Base-by-base conservation (phyloP, 2,888 invertebrate genomes). In the Smittia aterrima region DNA sequence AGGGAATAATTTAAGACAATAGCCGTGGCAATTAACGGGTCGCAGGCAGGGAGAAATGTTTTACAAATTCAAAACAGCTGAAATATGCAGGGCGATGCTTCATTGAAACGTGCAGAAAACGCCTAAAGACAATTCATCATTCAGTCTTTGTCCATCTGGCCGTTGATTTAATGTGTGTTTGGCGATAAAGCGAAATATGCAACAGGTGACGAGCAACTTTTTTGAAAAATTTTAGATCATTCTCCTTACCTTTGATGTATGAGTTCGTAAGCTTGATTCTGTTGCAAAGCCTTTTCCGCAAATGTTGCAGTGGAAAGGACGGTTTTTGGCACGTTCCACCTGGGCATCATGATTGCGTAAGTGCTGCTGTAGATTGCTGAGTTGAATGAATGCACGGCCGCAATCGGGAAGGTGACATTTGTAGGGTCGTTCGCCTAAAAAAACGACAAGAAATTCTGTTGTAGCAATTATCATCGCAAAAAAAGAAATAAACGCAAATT, bases 271-370 rank as follows among this genome's bases (percentile, higher is more conserved):
- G 82, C 95, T 96, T 83, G 95, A 95, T 82, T 97, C 96, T 64
- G 96, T 96, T 75, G 96, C 96, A 82, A 97, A 97, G 62, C 96
- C 95, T 81, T 97, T 95, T 75, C 96, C 96, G 84, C 97, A 97
- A 79, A 96, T 95, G 82, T 92, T 94, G 84, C 97, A 97, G 81
- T 96, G 95, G 84, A 95, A 96, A 73, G 96, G 96, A 76, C 96
- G 87, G 85, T 95, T 96, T 84, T 96, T 96, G 80, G 96, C 95
- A 78, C 96, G 88, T 81, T 96, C 95, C 77, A 95, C 92, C 83
- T 96, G 96, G 75, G 96, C 95, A 82, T 96, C 97, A 84, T 97
- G 96, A 85, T 96, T 97, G 77, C 96, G 86, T 77, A 96, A 89
- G 83, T 97, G 96, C 82, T 97, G 97, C 82, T 97, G 96, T 11